Base-by-base conservation (phyloP, 2,113 vertebrate genomes). In the Plotosus lineatus region DNA sequence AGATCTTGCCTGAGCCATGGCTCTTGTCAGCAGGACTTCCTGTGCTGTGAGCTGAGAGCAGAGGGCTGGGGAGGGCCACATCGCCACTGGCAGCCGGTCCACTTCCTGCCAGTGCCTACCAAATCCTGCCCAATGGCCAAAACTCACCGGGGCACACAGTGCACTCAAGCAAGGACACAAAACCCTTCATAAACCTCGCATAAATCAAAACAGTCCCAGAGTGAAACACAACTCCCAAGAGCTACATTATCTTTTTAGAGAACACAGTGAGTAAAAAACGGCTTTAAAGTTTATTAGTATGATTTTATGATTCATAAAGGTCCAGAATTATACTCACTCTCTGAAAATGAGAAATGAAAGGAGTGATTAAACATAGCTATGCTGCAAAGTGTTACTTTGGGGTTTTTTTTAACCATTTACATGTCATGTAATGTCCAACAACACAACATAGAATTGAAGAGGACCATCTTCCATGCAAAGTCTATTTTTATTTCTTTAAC, bases 11-110 rank as follows among this genome's bases (percentile, higher is more conserved):
- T 86, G 75, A 83, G 78, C 84, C 81, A 81, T 78, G 76, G 74
- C 65, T 83, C 76, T 61, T 86, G 84, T 86, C 84, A 86, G 84
- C 84, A 86, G 84, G 84, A 86, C 84, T 86, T 86, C 84, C 84
- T 86, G 84, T 83, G 82, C 82, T 81, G 82, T 69, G 77, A 83
- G 82, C 78, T 63, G 75, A 60, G 82, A 78, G 84, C 82, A 86
- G 84, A 86, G 82, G 84, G 82, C 84, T 61, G 80, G 82, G 82
- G 81, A 78, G 84, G 84, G 84, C 81, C 78, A 80, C 81, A 73
- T 81, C 55, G 65, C 84, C 63, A 44, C 77, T 76, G 81, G 84
- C 80, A 82, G 80, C 38, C 73, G 55, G 61, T 77, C 28, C 69
- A 66, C 74, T 85, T 83, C 81, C 84, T 85, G 80, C 77, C 84